A percentile compares a stretch with the other conserved stretches of the same genome.
phyloP scores from a whole-genome alignment of 2,888 invertebrate species.

The Dicycla oo region DNA sequence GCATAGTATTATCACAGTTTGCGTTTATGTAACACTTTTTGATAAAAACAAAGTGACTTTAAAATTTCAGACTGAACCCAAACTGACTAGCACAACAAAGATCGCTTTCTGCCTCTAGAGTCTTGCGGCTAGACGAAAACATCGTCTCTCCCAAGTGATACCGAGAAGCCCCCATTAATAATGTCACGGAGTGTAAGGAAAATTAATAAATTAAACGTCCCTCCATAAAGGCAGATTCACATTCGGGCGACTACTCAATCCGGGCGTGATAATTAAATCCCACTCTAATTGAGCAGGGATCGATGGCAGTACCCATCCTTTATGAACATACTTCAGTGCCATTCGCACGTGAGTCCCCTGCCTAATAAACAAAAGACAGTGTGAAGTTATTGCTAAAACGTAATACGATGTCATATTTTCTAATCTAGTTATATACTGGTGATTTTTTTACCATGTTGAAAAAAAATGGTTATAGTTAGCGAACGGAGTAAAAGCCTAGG shows the following conservation, averaged over 20 bases:
- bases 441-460: too few relatives aligned
- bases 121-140: background rate
- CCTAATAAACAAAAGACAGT: constrained; percentile 31
- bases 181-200: constrained; percentile 44
- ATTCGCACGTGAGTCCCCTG: constrained; percentile 44
- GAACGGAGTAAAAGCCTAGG: too few relatives aligned
- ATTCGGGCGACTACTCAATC: constrained; percentile 65
- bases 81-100: constrained; percentile 2
- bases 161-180: constrained; percentile 21
- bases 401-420: constrained; percentile 37
- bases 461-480: too few relatives aligned
- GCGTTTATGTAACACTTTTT: background rate
- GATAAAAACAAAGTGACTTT: background rate
- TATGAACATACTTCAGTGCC: constrained; percentile 58
- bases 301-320: constrained; percentile 61
- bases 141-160: constrained; percentile 3
- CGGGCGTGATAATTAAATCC: constrained; percentile 77
- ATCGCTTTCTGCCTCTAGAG: constrained; percentile 25
- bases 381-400: constrained; percentile 19
- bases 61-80: background rate
- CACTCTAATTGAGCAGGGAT: constrained; percentile 73
- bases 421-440: too few relatives aligned
- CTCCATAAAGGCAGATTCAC: constrained; percentile 62
- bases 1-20: background rate
- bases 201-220: constrained; percentile 66